Conservation (phyloP, 2,888 invertebrate genomes). For the Rhodophaea formosa region DNA sequence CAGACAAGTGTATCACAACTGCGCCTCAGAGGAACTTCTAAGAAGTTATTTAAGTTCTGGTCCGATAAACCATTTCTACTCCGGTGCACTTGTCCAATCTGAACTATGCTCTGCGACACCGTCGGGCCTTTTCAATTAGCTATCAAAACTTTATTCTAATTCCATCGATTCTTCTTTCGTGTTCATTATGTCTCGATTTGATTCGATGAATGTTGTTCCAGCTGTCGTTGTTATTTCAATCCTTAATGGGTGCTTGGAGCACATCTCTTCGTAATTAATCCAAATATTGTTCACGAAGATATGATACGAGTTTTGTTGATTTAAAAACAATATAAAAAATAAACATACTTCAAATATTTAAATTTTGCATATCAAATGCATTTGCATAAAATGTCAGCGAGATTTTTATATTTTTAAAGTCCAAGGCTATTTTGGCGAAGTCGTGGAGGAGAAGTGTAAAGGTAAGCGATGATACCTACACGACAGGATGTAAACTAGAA, state of each 20-base stretch:
- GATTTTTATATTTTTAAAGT: too few species aligned
- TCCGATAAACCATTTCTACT: too few species aligned
- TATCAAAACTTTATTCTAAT: constrained; percentile 18
- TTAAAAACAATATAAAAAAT: background rate
- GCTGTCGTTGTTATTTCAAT: background rate
- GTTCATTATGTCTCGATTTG: constrained; percentile 1
- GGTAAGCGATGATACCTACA: too few species aligned
- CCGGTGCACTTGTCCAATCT: background rate
- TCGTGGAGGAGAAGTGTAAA: too few species aligned
- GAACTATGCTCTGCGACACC: background rate
- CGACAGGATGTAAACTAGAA: too few species aligned
- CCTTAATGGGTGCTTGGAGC: background rate
- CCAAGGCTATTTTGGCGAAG: too few species aligned
- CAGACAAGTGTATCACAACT: too few species aligned
- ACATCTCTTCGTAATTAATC: background rate
- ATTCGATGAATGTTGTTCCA: background rate
- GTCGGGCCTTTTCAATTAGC: constrained; percentile 17
- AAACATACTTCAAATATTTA: too few species aligned
- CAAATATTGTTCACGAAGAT: background rate
- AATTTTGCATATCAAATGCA: too few species aligned
- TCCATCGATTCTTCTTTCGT: constrained; percentile 5
- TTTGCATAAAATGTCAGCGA: too few species aligned
- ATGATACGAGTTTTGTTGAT: background rate
- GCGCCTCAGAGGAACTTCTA: too few species aligned
- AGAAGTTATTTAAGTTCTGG: too few species aligned